Conservation (phyloP, 2,888 invertebrate species). For the Bimastos eiseni region DNA sequence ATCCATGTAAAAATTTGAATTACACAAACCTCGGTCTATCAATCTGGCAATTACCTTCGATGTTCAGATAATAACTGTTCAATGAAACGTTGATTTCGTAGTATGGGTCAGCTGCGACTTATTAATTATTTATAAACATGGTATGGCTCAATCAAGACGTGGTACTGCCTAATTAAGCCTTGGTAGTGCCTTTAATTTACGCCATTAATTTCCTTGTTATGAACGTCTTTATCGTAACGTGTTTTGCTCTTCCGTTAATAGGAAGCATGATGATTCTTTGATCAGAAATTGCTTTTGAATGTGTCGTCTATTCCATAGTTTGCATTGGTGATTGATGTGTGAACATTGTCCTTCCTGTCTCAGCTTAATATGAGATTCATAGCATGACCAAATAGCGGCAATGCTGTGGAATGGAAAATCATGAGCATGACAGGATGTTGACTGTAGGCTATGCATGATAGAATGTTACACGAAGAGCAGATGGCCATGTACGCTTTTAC, state of each 20-base stretch:
- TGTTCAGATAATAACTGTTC: neutral
- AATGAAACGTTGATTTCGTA: neutral
- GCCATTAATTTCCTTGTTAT: no score
- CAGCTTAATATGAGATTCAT: neutral
- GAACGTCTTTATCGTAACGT: no score
- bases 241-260: neutral
- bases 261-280: neutral
- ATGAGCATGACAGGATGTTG: neutral
- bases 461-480: neutral
- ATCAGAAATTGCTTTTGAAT: neutral
- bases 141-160: neutral
- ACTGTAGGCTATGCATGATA: neutral
- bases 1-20: neutral
- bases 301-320: neutral
- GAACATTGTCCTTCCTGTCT: neutral
- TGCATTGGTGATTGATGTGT: neutral
- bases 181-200: neutral
- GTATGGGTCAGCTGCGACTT: neutral
- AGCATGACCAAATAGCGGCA: neutral
- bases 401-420: neutral
- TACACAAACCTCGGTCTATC: neutral
- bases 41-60: neutral
- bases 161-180: neutral
- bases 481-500: neutral
- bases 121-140: neutral